These are phyloP conservation scores for Phacellophora camtschatica DNA, from an alignment of 30 jellyfish, hydroid and myxozoan species.

Conservation along the genomic window DNA sequence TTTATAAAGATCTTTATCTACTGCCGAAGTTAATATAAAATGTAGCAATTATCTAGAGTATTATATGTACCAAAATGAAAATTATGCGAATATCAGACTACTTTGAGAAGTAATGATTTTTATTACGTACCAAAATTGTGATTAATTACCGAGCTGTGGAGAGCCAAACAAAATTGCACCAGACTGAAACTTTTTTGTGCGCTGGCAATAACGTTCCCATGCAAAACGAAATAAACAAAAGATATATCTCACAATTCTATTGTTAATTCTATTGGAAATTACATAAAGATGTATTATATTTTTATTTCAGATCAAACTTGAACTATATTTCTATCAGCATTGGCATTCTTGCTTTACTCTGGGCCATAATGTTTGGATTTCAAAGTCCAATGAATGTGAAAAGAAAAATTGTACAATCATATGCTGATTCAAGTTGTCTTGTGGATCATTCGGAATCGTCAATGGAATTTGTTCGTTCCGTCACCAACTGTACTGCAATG, in stretches of 20 bases:
- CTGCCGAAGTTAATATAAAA: too few species aligned
- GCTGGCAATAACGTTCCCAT: not conserved
- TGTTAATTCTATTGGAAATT: too few species aligned
- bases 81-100: too few species aligned
- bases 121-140: too few species aligned
- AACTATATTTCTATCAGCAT: not conserved
- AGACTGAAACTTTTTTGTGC: not conserved
- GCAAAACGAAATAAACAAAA: too few species aligned
- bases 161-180: not conserved
- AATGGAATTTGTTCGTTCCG: slow-evolving; percentile 67
- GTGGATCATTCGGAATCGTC: slow-evolving; percentile 51
- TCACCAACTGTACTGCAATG: slow-evolving; percentile 72
- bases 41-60: too few species aligned
- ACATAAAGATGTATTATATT: not conserved
- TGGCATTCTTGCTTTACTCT: slow-evolving; percentile 27
- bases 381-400: slow-evolving; percentile 9
- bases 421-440: slow-evolving; percentile 21
- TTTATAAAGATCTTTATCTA: too few species aligned
- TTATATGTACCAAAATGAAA: too few species aligned
- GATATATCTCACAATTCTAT: too few species aligned
- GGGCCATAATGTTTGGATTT: slow-evolving; percentile 45
- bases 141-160: too few species aligned
- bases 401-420: not conserved
- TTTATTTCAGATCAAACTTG: not conserved
- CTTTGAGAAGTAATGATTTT: too few species aligned